These are phyloP conservation scores for Andrena marginata DNA, from an alignment of 2,888 invertebrate species.

Conservation along the genomic window DNA sequence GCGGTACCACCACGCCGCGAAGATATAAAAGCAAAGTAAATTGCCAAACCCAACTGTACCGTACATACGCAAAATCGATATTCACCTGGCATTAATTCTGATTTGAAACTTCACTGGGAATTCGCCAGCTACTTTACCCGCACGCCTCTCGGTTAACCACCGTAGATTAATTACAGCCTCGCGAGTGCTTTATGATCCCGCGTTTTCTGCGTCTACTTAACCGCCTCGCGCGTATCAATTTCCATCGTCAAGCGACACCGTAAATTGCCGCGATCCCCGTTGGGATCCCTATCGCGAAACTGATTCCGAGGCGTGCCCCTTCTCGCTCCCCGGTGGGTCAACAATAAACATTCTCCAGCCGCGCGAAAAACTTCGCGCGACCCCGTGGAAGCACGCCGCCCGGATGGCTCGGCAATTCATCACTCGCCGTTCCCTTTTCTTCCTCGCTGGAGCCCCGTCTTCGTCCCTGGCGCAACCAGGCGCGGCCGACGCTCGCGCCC, in stretches of 20 bases:
- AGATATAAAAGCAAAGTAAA: no score
- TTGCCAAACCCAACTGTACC: no score
- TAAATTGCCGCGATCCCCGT: neutral
- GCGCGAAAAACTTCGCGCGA: neutral
- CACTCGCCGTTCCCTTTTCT: neutral
- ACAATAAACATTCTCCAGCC: conserved; percentile 28
- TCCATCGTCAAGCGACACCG: conserved; percentile 10
- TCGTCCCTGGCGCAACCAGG: conserved; percentile 2
- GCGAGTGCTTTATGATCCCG: neutral
- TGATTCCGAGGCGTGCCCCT: conserved; percentile 22
- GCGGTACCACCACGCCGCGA: neutral
- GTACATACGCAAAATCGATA: neutral
- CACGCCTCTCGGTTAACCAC: neutral
- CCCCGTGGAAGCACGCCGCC: conserved; percentile 8
- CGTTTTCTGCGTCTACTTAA: neutral
- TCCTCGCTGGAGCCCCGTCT: neutral
- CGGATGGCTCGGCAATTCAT: conserved; percentile 11
- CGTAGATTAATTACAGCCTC: neutral
- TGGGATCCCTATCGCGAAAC: conserved; percentile 11
- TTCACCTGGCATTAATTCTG: neutral
- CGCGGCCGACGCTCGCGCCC: neutral
- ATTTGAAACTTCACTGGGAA: neutral
- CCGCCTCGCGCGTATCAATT: conserved; percentile 12
- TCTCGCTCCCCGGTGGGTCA: neutral
- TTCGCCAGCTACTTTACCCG: neutral